Conservation (phyloP, 1,140 invertebrate species). For the Trichonephila inaurata region DNA sequence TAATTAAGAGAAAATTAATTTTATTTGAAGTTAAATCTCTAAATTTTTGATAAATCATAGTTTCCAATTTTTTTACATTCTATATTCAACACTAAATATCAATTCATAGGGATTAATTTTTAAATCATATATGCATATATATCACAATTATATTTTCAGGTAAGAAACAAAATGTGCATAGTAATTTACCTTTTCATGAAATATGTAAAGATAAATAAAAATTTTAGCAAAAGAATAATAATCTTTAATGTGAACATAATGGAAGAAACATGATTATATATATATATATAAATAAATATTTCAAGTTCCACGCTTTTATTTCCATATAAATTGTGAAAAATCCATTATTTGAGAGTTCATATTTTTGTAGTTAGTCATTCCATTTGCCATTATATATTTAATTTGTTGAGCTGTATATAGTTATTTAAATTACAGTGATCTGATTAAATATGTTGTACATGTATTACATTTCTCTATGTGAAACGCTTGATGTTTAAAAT, state of each 20-base stretch:
- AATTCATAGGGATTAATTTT: neutral
- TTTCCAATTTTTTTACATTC: too few species aligned
- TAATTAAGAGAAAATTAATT: too few species aligned
- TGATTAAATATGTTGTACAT: slow-evolving; percentile 19
- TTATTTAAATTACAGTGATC: slow-evolving; percentile 16
- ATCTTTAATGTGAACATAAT: neutral
- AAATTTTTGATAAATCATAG: too few species aligned
- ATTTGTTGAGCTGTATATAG: slow-evolving; percentile 32
- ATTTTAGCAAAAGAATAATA: neutral
- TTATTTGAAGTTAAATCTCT: too few species aligned
- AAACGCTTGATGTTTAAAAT: neutral
- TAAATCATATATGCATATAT: neutral
- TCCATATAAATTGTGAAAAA: neutral
- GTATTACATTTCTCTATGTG: slow-evolving; percentile 6
- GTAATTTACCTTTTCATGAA: neutral
- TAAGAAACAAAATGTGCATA: neutral
- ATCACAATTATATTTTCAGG: neutral
- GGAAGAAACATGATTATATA: neutral
- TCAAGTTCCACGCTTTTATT: neutral
- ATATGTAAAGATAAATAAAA: neutral
- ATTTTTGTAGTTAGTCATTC: slow-evolving; percentile 41
- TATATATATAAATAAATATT: neutral
- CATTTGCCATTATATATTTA: slow-evolving; percentile 53
- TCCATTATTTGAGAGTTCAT: neutral
- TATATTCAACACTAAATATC: neutral